Base-by-base conservation (phyloP, 2,888 invertebrate species). In the Coleophora flavipennella region DNA sequence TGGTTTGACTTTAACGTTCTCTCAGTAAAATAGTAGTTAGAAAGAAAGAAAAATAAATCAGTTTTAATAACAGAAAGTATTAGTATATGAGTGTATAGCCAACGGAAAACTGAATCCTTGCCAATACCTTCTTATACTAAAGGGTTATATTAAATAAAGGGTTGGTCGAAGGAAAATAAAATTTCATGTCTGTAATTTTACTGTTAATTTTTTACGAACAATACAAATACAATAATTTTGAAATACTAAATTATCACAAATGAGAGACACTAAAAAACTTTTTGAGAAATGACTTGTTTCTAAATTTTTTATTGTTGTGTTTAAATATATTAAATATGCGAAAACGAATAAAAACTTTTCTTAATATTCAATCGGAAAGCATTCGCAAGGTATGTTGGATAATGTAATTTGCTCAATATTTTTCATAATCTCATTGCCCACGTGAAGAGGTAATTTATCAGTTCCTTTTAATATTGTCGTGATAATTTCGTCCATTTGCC, bases 241-340 rank as follows among this genome's bases (percentile, higher is more conserved):
- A n/a, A n/a, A n/a, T 20, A 20, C 20, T 20, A 4, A 20, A 20
- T 20, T 31, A 11, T 31, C 6, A 31, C 8, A 37, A 37, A 32
- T 37, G 4, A 37, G 32, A 26, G 1, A 37, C 26, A 9, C 37
- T 37, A 13, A 37, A 37, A 26, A 1, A 37, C 26, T 33, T 40
- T 29, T 14, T 20, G 13, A 9, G 4, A 28, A 36, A 31, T 7
- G 33, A 27, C 31, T 31, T 36, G 20, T 41, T 34, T 35, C 26
- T 34, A 37, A 41, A 37, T 3, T 8, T 9, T 26, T 25, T 9
- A 29, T 41, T 41, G n/a, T 41, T 41, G 13, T 26, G 31, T 25
- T 25, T 11, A 4, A 40, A 34, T 13, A 37, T 27, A 34, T 37
- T 31, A 28, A 37, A 41, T 29, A 41, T 37, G 8, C 41, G 41